A percentile compares a stretch with the other conserved stretches of the same genome.
These are phyloP conservation scores for Bombylius discolor DNA, from an alignment of 2,888 invertebrate species.

Conservation along the genomic window DNA sequence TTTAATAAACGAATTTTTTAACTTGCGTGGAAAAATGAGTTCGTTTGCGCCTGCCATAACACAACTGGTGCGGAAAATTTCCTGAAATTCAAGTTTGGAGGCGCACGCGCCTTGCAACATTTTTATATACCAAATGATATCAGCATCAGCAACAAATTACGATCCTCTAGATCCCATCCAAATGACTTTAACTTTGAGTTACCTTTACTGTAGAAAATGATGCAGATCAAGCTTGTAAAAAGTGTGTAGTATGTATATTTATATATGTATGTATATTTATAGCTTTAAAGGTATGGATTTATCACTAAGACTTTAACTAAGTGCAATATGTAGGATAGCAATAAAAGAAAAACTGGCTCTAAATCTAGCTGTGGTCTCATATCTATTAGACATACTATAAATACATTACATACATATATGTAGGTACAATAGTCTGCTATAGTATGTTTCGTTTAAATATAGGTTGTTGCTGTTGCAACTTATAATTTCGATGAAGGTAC, in stretches of 20 bases:
- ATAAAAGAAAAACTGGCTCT: neutral
- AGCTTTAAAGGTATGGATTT: neutral
- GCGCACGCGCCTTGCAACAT: constrained; percentile 4
- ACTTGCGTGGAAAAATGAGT: constrained; percentile 21
- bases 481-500: too few relatives aligned
- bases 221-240: too few relatives aligned
- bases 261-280: neutral
- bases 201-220: too few relatives aligned
- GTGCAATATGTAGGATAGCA: neutral
- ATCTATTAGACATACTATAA: too few relatives aligned
- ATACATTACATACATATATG: too few relatives aligned
- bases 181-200: neutral
- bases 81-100: constrained; percentile 16
- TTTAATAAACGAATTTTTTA: neutral
- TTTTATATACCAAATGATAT: neutral
- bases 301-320: neutral
- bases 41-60: constrained; percentile 32
- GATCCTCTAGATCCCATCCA: neutral
- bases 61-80: constrained; percentile 16
- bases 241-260: neutral
- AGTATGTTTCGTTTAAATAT: too few relatives aligned
- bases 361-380: neutral
- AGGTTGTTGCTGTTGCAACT: too few relatives aligned
- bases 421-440: too few relatives aligned
- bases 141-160: constrained; percentile 5